phyloP scores from a whole-genome alignment of 2,888 invertebrate species.

The Sepiola atlantica region DNA sequence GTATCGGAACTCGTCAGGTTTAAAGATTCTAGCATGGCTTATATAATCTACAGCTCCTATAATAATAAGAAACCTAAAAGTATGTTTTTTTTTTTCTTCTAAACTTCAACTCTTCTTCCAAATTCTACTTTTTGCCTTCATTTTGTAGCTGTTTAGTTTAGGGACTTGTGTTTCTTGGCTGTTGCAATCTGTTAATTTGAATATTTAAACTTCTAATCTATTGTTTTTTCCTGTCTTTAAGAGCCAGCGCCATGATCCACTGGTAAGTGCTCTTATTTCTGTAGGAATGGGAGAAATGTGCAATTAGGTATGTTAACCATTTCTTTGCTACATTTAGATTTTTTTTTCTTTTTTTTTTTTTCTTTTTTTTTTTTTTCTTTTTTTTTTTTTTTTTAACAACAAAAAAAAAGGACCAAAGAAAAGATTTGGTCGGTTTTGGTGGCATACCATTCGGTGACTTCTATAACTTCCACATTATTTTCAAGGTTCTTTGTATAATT shows the following conservation, averaged over 20 bases:
- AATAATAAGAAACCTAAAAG: neutral
- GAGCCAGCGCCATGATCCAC: constrained; percentile 32
- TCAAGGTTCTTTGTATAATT: neutral
- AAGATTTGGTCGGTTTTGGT: neutral
- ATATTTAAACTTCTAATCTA: neutral
- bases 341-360: neutral
- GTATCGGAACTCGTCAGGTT: neutral
- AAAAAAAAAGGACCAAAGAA: neutral
- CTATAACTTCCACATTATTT: constrained; percentile 2
- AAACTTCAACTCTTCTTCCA: neutral
- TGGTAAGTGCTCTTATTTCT: constrained; percentile 32
- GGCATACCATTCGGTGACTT: neutral
- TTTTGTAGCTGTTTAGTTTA: constrained; percentile 16
- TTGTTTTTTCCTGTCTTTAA: constrained; percentile 32
- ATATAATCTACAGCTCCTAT: neutral
- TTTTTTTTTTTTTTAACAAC: no score
- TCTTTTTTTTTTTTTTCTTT: no score
- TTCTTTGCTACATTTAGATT: constrained; percentile 32
- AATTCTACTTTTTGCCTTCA: neutral
- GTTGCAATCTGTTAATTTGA: constrained; percentile 32
- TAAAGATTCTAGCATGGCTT: neutral
- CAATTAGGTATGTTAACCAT: constrained; percentile 32
- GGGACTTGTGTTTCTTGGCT: constrained; percentile 32
- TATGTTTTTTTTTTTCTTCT: neutral
- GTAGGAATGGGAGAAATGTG: constrained; percentile 3